Percentiles rank a stretch among this genome's conserved stretches.
These are phyloP conservation scores for Actinemys pallida DNA, from an alignment of 2,113 vertebrate genomes.

Conservation along the genomic window DNA sequence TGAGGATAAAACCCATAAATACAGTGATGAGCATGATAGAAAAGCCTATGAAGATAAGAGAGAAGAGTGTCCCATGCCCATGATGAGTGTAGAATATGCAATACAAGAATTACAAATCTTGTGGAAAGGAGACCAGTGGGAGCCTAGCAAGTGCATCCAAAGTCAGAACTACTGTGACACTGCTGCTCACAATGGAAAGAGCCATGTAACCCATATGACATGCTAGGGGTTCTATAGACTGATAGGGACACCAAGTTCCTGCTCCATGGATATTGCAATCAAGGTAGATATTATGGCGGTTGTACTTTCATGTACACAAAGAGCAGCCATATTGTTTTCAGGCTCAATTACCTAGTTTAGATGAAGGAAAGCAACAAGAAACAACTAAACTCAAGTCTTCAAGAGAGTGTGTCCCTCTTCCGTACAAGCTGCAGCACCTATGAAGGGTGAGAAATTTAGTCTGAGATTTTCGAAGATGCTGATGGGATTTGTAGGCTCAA, in stretches of 20 bases:
- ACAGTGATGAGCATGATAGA: constrained; percentile 40
- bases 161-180: neutral
- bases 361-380: constrained; percentile 1
- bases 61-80: constrained; percentile 60
- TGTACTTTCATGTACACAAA: neutral
- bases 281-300: neutral
- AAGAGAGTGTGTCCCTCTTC: neutral
- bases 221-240: neutral
- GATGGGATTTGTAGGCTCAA: constrained; percentile 3
- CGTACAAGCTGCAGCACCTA: neutral
- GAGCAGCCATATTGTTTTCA: neutral
- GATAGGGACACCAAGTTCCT: neutral
- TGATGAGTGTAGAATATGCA: constrained; percentile 48
- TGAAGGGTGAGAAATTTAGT: accelerated
- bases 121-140: constrained; percentile 24
- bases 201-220: neutral
- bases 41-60: constrained; percentile 64
- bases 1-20: constrained; percentile 29
- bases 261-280: accelerated
- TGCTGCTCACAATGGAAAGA: neutral
- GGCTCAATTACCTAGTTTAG: neutral
- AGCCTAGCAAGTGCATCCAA: neutral
- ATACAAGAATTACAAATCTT: constrained; percentile 37
- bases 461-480: constrained; percentile 4
- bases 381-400: neutral